phyloP scores from a whole-genome alignment of 2,888 invertebrate genomes.

The Lypha dubia region DNA sequence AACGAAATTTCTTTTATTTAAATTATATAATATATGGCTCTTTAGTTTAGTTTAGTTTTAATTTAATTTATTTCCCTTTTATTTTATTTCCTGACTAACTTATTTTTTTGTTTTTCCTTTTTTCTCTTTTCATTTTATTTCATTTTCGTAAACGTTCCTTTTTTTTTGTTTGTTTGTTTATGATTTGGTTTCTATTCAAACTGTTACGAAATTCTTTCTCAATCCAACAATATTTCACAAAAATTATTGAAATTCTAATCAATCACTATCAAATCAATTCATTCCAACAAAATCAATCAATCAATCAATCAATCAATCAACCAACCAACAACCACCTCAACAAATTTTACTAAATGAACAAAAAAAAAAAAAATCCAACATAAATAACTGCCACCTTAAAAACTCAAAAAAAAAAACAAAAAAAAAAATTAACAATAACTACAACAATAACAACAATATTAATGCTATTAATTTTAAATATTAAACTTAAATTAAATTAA shows the following conservation, averaged over 20 bases:
- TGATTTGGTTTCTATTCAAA: slow-evolving; percentile 61
- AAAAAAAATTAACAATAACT: slow-evolving; percentile 21
- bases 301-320: slow-evolving; percentile 48
- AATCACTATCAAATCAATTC: slow-evolving; percentile 58
- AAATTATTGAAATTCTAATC: slow-evolving; percentile 29
- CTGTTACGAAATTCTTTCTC: slow-evolving; percentile 56
- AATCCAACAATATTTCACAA: slow-evolving; percentile 55
- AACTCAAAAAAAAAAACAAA: slow-evolving; percentile 45
- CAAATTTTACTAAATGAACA: slow-evolving; percentile 46
- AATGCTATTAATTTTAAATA: slow-evolving; percentile 45
- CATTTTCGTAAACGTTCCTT: slow-evolving; percentile 28
- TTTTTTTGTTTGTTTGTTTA: slow-evolving; percentile 36
- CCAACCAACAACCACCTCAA: slow-evolving; percentile 58
- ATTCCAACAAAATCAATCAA: slow-evolving; percentile 60
- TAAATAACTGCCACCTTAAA: slow-evolving; percentile 69
- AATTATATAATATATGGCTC: slow-evolving; percentile 30
- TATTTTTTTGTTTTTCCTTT: slow-evolving; percentile 53
- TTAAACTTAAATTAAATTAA: slow-evolving; percentile 16
- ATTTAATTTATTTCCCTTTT: slow-evolving; percentile 55
- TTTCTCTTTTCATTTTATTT: slow-evolving; percentile 55
- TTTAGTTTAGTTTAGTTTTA: slow-evolving; percentile 15
- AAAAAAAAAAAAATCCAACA: slow-evolving; percentile 37
- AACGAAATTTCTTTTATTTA: background rate
- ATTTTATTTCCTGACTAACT: slow-evolving; percentile 63
- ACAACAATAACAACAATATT: slow-evolving; percentile 53